Evolutionary conservation across 2,113 vertebrate genomes (phyloP).

Genomic region (Leucoraja erinaceus): DNA sequence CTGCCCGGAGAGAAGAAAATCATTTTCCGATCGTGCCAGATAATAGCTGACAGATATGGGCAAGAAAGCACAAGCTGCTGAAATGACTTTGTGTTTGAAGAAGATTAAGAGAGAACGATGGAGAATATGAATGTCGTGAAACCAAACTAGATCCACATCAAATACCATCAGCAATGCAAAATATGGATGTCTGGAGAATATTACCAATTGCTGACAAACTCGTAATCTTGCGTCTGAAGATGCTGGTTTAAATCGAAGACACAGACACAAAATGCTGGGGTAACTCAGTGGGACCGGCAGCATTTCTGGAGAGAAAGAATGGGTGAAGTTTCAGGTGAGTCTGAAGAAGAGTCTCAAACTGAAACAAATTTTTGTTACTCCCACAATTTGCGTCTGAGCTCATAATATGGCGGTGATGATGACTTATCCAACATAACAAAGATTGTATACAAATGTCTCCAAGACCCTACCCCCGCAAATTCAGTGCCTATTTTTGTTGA

Average conservation of each 20-base stretch:
- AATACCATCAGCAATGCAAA: not conserved
- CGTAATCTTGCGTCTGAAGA: not conserved
- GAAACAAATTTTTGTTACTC: too few species aligned
- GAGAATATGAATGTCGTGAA: not conserved
- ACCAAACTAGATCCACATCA: not conserved
- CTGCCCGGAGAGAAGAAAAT: not conserved
- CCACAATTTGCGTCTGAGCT: too few species aligned
- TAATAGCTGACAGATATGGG: slow-evolving; percentile 8
- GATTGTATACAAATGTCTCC: not conserved
- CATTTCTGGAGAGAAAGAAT: too few species aligned
- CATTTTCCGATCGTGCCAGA: slow-evolving; percentile 22
- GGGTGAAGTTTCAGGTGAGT: too few species aligned
- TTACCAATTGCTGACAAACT: not conserved
- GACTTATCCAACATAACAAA: too few species aligned
- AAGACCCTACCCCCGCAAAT: too few species aligned
- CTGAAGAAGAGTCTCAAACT: too few species aligned
- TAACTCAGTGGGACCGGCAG: too few species aligned
- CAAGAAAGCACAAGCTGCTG: not conserved
- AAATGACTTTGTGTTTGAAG: not conserved
- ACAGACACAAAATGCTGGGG: too few species aligned
- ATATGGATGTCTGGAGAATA: not conserved
- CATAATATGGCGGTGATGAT: too few species aligned
- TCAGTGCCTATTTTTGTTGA: not conserved
- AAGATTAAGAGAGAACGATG: not conserved
- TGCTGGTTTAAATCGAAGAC: too few species aligned